Percentiles rank a stretch among this genome's conserved stretches.
Conservation (phyloP, 2,888 invertebrate genomes). For the Tortrix viridana region DNA sequence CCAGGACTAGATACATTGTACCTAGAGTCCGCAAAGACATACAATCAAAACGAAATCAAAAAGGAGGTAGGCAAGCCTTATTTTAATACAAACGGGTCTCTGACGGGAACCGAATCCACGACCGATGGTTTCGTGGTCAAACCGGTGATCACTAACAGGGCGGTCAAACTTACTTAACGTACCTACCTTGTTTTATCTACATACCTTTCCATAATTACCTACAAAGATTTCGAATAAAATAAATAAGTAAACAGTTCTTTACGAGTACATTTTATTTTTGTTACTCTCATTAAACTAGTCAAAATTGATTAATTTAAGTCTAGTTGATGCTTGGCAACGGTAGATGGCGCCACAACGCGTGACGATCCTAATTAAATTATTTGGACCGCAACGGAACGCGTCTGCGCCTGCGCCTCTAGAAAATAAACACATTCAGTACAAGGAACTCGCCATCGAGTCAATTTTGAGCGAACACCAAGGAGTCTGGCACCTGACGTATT, state of each 20-base stretch:
- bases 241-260: slow-evolving; percentile 4
- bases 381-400: slow-evolving; percentile 72
- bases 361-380: slow-evolving; percentile 82
- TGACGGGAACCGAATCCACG: no score
- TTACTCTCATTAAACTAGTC: slow-evolving; percentile 51
- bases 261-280: neutral
- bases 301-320: slow-evolving; percentile 60
- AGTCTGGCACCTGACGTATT: slow-evolving; percentile 15
- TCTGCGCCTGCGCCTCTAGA: slow-evolving; percentile 53
- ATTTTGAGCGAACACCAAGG: slow-evolving; percentile 22
- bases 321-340: slow-evolving; percentile 69
- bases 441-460: no score
- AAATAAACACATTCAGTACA: neutral
- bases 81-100: no score
- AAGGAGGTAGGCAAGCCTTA: no score
- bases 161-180: no score
- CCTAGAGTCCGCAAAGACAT: no score
- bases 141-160: no score
- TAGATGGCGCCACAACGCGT: slow-evolving; percentile 67
- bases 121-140: no score
- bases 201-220: neutral
- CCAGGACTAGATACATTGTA: no score
- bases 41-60: no score
- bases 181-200: neutral
- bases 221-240: neutral